Conservation (phyloP, 2,888 invertebrate species). For the Creontiades dilutus region DNA sequence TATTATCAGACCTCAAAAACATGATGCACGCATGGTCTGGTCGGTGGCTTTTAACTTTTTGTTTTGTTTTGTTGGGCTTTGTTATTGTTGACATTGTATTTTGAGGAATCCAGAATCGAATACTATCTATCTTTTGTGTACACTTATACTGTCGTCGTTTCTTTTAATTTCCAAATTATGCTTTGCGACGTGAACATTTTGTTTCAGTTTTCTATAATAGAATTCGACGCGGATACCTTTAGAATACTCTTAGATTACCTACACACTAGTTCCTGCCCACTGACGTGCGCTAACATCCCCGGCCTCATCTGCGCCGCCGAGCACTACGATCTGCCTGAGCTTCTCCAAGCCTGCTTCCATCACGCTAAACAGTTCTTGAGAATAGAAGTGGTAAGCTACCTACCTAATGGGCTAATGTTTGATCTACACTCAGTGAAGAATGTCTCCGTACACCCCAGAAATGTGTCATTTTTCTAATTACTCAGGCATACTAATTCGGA, state of each 20-base stretch:
- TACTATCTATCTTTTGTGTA: no score
- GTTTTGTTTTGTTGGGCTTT: no score
- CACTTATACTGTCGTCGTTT: background rate
- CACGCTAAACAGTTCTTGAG: slow-evolving; percentile 96
- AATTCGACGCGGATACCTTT: slow-evolving; percentile 96
- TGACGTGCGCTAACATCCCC: slow-evolving; percentile 94
- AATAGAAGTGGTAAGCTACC: slow-evolving; percentile 88
- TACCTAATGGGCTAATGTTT: no score
- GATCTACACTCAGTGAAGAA: no score
- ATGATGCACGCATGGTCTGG: no score
- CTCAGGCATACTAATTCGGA: no score
- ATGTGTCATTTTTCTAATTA: no score
- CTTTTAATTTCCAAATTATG: background rate
- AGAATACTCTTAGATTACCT: slow-evolving; percentile 93
- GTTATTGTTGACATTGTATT: background rate
- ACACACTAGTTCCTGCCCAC: slow-evolving; percentile 94
- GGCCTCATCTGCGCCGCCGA: slow-evolving; percentile 96
- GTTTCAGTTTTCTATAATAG: slow-evolving; percentile 93
- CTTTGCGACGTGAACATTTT: slow-evolving; percentile 70
- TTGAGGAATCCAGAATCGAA: no score
- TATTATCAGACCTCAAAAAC: no score
- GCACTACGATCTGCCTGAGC: slow-evolving; percentile 94
- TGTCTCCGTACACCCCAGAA: no score
- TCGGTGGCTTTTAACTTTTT: no score
- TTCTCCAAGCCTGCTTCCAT: slow-evolving; percentile 96